These are phyloP conservation scores for Euschistus heros DNA, from an alignment of 1,140 invertebrate species.

Conservation along the genomic window DNA sequence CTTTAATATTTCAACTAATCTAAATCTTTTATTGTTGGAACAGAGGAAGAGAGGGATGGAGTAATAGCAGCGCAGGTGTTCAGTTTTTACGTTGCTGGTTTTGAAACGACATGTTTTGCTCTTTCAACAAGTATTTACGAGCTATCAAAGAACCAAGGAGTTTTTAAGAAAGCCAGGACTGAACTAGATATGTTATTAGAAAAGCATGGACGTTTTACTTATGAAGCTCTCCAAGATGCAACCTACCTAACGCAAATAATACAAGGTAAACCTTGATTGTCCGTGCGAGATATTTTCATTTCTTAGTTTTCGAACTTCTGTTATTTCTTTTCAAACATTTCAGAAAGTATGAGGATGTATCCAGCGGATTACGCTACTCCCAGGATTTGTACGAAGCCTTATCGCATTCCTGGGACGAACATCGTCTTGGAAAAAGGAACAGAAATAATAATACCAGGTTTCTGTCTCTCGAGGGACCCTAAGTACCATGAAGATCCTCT, in stretches of 20 bases:
- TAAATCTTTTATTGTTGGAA: too few relatives aligned
- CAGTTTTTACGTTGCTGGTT: conserved; percentile 19
- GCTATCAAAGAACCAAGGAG: conserved; percentile 39
- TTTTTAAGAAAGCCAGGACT: neutral
- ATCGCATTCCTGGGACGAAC: conserved; percentile 38
- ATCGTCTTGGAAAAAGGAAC: conserved; percentile 40
- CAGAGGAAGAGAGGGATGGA: neutral
- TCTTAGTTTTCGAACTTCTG: neutral
- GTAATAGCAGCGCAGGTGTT: conserved; percentile 34
- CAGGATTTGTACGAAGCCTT: conserved; percentile 40
- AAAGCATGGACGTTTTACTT: neutral
- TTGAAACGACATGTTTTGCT: conserved; percentile 34
- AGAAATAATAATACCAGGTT: conserved; percentile 41
- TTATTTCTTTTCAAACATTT: conserved; percentile 13
- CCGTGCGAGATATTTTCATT: neutral
- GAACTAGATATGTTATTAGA: neutral
- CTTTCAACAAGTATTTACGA: conserved; percentile 42
- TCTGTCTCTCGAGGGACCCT: conserved; percentile 51
- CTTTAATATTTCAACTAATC: too few relatives aligned
- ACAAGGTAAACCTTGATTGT: neutral
- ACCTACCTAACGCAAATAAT: neutral
- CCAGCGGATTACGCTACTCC: conserved; percentile 41
- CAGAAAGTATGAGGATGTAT: conserved; percentile 47
- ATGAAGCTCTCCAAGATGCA: neutral
- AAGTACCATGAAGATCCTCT: conserved; percentile 51